Evolutionary conservation across 2,113 vertebrate genomes (phyloP).

Genomic region (Nyctereutes procyonoides): DNA sequence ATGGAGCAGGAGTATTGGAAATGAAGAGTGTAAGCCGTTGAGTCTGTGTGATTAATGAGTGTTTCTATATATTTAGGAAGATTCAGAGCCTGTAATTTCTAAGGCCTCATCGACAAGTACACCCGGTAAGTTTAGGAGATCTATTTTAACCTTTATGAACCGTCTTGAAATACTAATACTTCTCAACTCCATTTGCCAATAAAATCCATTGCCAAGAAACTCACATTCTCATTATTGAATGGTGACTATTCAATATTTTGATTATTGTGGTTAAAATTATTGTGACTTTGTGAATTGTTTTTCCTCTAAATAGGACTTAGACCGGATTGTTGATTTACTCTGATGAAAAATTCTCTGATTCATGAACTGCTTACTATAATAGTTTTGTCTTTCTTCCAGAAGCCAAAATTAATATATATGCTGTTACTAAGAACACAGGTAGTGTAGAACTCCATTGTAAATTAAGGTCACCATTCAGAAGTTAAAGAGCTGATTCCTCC

Average conservation of each 20-base stretch:
- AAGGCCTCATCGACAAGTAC: slow-evolving; percentile 96
- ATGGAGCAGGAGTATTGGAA: background rate
- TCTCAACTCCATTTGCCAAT: background rate
- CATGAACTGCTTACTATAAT: background rate
- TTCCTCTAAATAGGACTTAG: background rate
- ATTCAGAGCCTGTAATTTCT: slow-evolving; percentile 91
- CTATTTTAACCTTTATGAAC: background rate
- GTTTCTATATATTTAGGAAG: slow-evolving; percentile 90
- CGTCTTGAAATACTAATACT: background rate
- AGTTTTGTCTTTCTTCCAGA: background rate
- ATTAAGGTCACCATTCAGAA: background rate
- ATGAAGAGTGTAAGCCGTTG: background rate
- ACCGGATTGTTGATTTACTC: background rate
- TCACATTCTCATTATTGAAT: background rate
- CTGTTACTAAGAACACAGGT: background rate
- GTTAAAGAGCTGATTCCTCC: background rate
- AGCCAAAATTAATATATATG: background rate
- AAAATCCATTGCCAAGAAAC: too few relatives aligned
- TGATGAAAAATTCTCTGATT: background rate
- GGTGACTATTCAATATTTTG: background rate
- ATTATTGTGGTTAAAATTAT: background rate
- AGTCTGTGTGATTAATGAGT: background rate
- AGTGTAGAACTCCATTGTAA: background rate
- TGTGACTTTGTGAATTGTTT: background rate
- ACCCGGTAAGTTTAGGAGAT: slow-evolving; percentile 91